Conservation (phyloP, 2,888 invertebrate genomes). For the Tricholauxania praeusta region DNA sequence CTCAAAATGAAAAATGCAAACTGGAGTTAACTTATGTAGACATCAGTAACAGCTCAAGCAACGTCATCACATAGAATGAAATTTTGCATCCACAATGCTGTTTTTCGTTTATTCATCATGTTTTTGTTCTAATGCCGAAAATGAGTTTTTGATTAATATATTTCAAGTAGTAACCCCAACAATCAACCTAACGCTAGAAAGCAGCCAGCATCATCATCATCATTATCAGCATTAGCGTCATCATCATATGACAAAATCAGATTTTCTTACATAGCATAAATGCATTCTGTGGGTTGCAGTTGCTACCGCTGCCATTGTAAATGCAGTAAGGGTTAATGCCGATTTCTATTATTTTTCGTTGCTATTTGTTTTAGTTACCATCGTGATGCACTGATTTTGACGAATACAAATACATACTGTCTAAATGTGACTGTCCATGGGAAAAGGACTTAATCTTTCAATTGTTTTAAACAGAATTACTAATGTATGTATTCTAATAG, state of each 20-base stretch:
- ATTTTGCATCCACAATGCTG: not conserved
- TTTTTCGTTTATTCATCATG: not conserved
- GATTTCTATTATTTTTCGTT: too few relatives aligned
- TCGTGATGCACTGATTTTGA: too few relatives aligned
- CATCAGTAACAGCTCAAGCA: not conserved
- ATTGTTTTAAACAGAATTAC: too few relatives aligned
- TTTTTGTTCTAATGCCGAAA: constrained; percentile 42
- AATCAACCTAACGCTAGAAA: constrained; percentile 33
- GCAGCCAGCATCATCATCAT: not conserved
- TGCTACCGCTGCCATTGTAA: constrained; percentile 15
- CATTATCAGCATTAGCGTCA: not conserved
- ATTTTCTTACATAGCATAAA: constrained; percentile 37
- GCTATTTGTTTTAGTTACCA: too few relatives aligned
- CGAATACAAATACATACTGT: too few relatives aligned
- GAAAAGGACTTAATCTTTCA: too few relatives aligned
- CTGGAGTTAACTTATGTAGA: not conserved
- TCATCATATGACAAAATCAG: too few relatives aligned
- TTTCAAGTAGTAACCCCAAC: constrained; percentile 35
- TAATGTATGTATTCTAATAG: too few relatives aligned
- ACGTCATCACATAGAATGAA: not conserved
- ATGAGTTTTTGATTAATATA: constrained; percentile 61
- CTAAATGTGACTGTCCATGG: too few relatives aligned
- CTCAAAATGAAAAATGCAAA: not conserved
- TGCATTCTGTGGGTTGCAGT: constrained; percentile 22
- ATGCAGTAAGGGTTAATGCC: not conserved